phyloP scores from a whole-genome alignment of 2,888 invertebrate species.

The Dicyrtomina minuta region DNA sequence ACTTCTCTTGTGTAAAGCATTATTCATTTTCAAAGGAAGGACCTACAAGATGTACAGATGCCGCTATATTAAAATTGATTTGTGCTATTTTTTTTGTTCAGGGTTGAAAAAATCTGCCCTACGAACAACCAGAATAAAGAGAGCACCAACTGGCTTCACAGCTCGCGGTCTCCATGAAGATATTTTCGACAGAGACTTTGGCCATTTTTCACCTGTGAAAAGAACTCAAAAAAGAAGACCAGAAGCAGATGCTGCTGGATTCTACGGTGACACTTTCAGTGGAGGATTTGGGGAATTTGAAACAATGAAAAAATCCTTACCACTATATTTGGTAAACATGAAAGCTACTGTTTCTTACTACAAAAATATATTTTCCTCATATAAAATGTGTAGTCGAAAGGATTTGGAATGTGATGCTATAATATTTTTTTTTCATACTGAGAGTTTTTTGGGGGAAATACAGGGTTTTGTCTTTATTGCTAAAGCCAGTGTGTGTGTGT shows the following conservation, averaged over 20 bases:
- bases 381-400: too few relatives aligned
- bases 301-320: constrained; percentile 49
- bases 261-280: constrained; percentile 53
- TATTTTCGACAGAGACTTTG: constrained; percentile 52
- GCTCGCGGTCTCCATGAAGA: constrained; percentile 53
- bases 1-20: too few relatives aligned
- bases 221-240: constrained; percentile 51
- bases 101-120: constrained; percentile 10
- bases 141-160: constrained; percentile 53
- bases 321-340: constrained; percentile 19
- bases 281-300: constrained; percentile 53
- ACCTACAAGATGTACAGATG: not conserved
- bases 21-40: too few relatives aligned
- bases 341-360: too few relatives aligned
- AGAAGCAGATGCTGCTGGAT: constrained; percentile 51
- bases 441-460: too few relatives aligned
- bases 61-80: not conserved
- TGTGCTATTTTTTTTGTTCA: not conserved
- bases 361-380: too few relatives aligned
- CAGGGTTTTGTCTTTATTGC: too few relatives aligned
- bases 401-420: too few relatives aligned
- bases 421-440: too few relatives aligned
- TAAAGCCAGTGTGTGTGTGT: too few relatives aligned
- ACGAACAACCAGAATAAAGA: constrained; percentile 48
- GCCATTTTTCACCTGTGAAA: constrained; percentile 53